These are phyloP conservation scores for Megamerina dolium DNA, from an alignment of 2,888 invertebrate genomes.

Conservation along the genomic window DNA sequence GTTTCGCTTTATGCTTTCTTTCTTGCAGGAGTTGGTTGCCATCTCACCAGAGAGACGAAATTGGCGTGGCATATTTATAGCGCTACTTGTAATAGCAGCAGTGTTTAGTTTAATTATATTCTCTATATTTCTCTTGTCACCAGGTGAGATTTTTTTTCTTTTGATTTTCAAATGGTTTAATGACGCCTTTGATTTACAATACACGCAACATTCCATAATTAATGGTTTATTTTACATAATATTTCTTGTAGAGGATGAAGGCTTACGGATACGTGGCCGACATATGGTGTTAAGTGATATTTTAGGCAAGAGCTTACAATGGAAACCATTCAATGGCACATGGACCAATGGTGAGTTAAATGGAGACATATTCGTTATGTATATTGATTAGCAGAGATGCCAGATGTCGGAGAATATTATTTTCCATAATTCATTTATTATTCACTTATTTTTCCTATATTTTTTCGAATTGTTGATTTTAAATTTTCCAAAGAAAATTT, in stretches of 20 bases:
- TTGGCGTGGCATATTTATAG: constrained; percentile 92
- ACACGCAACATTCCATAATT: no score
- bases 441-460: no score
- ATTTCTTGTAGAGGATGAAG: constrained; percentile 55
- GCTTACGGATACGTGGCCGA: constrained; percentile 61
- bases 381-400: no score
- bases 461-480: no score
- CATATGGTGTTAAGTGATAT: constrained; percentile 67
- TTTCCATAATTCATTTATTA: no score
- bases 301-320: constrained; percentile 53
- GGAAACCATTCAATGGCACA: constrained; percentile 67
- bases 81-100: constrained; percentile 81
- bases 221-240: background rate
- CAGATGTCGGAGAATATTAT: no score
- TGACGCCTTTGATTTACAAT: background rate
- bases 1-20: constrained; percentile 13
- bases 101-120: constrained; percentile 85
- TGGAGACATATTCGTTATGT: no score
- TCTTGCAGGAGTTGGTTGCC: constrained; percentile 77
- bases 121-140: constrained; percentile 85
- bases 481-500: no score
- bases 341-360: constrained; percentile 61
- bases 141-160: constrained; percentile 45
- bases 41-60: constrained; percentile 81
- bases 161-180: background rate